A percentile compares a stretch with the other conserved stretches of the same genome.
Evolutionary conservation across 2,888 invertebrate species (phyloP).

Genomic region (Nephrotoma appendiculata): DNA sequence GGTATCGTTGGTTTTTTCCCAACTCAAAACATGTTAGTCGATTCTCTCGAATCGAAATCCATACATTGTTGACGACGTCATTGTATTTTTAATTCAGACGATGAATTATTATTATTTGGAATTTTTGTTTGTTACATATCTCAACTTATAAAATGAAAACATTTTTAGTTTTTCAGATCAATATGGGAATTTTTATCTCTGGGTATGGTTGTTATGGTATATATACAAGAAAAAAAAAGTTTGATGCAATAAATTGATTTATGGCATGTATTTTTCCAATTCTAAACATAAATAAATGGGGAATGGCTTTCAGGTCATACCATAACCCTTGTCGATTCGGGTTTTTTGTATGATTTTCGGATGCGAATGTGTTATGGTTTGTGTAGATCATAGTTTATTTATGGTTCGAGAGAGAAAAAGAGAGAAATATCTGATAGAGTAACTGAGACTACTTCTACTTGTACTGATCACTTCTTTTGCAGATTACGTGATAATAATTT

Average conservation of each 20-base stretch:
- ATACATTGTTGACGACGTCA: neutral
- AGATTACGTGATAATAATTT: too few species aligned
- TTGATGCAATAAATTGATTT: neutral
- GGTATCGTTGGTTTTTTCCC: neutral
- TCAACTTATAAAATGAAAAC: neutral
- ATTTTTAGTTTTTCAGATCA: neutral
- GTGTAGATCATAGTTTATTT: neutral
- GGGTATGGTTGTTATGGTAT: neutral
- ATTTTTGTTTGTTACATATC: neutral
- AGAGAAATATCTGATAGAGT: too few species aligned
- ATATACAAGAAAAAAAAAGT: neutral
- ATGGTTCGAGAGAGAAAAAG: too few species aligned
- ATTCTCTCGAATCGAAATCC: neutral
- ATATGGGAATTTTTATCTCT: neutral
- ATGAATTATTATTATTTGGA: neutral
- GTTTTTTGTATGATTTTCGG: neutral
- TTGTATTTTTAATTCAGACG: neutral
- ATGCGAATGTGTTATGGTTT: neutral
- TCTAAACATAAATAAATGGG: neutral
- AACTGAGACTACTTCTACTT: too few species aligned
- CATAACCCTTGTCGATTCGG: neutral
- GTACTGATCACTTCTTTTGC: too few species aligned
- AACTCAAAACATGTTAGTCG: neutral
- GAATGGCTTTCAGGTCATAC: too few species aligned
- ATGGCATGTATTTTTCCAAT: neutral